Evolutionary conservation across 2,113 vertebrate genomes (phyloP), one percentile per base, ranked within the genome.

Genomic region (Gobio gobio): DNA sequence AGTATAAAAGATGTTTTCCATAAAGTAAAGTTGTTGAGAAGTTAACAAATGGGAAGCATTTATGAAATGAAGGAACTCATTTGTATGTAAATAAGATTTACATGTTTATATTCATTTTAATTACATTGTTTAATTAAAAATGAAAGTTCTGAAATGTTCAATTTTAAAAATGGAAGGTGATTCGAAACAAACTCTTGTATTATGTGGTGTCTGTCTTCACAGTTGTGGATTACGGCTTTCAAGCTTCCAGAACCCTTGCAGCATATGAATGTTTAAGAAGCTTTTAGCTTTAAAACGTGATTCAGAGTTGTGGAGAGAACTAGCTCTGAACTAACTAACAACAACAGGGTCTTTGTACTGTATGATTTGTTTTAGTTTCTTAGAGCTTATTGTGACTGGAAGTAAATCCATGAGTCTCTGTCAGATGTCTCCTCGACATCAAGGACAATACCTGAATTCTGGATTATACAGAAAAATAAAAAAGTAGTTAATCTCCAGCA

Each of bases 191-290:
- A 84, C 70, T n/a, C 3, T 2, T 59, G 47, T 26, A 72, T 82
- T 75, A 83, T 74, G 63, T 82, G 78, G 29, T 58, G 78, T 82
- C 78, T 58, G 78, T 82, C 78, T 74, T 63, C 29, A 40, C 49
- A 49, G 45, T 54, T 58, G 66, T 81, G 54, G 77, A 83, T 89
- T 89, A 86, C 33, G 49, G 85, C 49, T 73, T 85, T 86, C 43
- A 58, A 78, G 86, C 86, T 82, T 87, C 68, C 80, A 78, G 82
- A 83, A 82, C 64, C 56, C 64, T 82, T 89, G 54, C 83, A 68
- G 74, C 73, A 76, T 87, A 78, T 85, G 73, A 83, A 61, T 74
- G 72, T 78, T 79, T 81, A 83, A 78, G 64, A 73, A 79, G 88
- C 86, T 63, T 63, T 87, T 43, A 79, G 49, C 68, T 43, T 75